Base-by-base conservation (phyloP, 2,888 invertebrate species). In the Ophion ventricosus region DNA sequence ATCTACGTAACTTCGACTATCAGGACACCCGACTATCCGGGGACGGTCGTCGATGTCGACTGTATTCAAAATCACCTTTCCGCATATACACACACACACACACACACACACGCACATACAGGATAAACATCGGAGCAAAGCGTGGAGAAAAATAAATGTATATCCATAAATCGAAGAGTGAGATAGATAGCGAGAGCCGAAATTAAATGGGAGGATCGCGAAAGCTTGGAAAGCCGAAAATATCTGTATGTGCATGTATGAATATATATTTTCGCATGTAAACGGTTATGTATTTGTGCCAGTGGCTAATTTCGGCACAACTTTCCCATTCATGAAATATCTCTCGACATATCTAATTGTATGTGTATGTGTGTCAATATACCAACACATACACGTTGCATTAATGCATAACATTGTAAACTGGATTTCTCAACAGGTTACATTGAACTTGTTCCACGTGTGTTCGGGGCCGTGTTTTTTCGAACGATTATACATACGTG, bases 241-340 rank as follows among this genome's bases (percentile, higher is more conserved):
- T 75, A 77, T 59, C 23, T 69, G 23, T 75, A 75, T 54, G 67
- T 67, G 49, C 66, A 23, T 56, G 11, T 54, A 54, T 77, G 23
- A 43, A 25, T 59, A 23, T 74, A 43, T 66, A 61, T 69, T 40
- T 56, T 63, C 49, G 14, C n/a, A 14, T 70, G 17, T 43, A 66
- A 66, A 26, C 0, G 14, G 26, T 61, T 49, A 29, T 35, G 79
- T 64, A 70, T 63, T 70, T 61, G 74, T 43, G 69, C 70, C 82
- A 54, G 43, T 66, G 74, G 73, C 75, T 59, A 79, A 82, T 79
- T 70, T 79, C 75, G 84, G 64, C 69, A 66, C 75, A 79, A 84
- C 84, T 84, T 84, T 84, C 84, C 84, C 82, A 84, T 84, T 84
- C 81, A 84, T 82, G 72, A 82, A 81, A 82, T 78, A 78, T 82